These are phyloP conservation scores for Thaleichthys pacificus DNA, from an alignment of 2,797 vertebrate genomes.

Conservation along the genomic window DNA sequence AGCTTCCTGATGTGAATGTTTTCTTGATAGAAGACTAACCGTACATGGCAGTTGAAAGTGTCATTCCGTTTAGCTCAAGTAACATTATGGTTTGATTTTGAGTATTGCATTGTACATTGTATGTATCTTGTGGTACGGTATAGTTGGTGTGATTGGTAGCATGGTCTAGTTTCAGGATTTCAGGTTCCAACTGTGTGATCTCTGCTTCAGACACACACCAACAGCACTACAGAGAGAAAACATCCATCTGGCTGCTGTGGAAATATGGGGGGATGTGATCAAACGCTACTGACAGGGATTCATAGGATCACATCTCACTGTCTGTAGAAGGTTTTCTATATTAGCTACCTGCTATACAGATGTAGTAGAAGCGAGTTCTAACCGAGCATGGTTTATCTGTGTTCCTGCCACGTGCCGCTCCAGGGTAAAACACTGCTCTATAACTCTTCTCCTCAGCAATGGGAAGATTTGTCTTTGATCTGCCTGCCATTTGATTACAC, in stretches of 20 bases:
- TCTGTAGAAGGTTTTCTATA: not conserved
- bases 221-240: not conserved
- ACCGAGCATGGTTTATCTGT: not conserved
- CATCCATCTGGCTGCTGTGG: not conserved
- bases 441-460: slow-evolving; percentile 15
- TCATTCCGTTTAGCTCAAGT: slow-evolving; percentile 3
- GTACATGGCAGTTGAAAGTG: not conserved
- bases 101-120: not conserved
- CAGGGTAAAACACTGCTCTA: slow-evolving; percentile 10
- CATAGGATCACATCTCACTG: not conserved
- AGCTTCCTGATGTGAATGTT: too few relatives aligned
- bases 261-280: not conserved
- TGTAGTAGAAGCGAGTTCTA: not conserved
- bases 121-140: not conserved
- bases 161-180: not conserved
- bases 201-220: not conserved
- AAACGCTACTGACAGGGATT: not conserved
- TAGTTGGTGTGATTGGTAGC: not conserved
- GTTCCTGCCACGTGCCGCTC: slow-evolving; percentile 6
- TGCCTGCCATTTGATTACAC: slow-evolving; percentile 30
- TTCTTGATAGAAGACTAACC: not conserved
- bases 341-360: slow-evolving; percentile 8
- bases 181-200: not conserved
- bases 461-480: slow-evolving; percentile 31
- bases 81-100: not conserved